phyloP scores from a whole-genome alignment of 2,797 vertebrate genomes.

The Erethizon dorsatum region DNA sequence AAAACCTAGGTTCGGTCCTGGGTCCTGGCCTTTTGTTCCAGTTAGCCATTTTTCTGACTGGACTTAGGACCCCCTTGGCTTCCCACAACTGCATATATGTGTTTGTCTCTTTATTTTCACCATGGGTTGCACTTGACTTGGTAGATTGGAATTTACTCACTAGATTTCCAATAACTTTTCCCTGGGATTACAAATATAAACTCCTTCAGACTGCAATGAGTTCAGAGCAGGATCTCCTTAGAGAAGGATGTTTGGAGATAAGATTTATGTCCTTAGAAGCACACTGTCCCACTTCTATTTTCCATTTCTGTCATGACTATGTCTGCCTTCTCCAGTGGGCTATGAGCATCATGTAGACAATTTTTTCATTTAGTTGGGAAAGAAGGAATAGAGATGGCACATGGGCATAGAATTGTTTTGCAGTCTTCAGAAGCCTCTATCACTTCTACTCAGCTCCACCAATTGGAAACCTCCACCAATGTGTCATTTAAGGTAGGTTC shows the following conservation, averaged over 20 bases:
- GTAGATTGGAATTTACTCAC: background rate
- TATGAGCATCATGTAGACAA: background rate
- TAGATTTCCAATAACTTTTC: background rate
- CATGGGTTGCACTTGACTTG: background rate
- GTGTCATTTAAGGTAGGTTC: constrained; percentile 26
- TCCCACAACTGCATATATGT: background rate
- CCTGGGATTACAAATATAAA: background rate
- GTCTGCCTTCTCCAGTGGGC: background rate
- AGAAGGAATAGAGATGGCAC: background rate
- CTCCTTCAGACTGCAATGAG: background rate
- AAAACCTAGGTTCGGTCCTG: background rate
- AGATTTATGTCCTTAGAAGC: constrained; percentile 10
- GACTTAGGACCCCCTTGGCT: background rate
- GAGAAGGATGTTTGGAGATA: background rate
- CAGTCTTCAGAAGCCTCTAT: constrained; percentile 18
- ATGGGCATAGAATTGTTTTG: background rate
- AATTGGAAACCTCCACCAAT: background rate
- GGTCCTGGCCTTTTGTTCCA: background rate
- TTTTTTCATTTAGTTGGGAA: constrained; percentile 16
- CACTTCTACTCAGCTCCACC: background rate
- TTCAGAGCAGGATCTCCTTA: background rate
- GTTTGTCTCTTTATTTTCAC: background rate
- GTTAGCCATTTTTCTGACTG: background rate
- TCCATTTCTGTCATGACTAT: constrained; percentile 41
- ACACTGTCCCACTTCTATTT: background rate